phyloP scores from a whole-genome alignment of 2,888 invertebrate genomes.

The Theristus sp. region DNA sequence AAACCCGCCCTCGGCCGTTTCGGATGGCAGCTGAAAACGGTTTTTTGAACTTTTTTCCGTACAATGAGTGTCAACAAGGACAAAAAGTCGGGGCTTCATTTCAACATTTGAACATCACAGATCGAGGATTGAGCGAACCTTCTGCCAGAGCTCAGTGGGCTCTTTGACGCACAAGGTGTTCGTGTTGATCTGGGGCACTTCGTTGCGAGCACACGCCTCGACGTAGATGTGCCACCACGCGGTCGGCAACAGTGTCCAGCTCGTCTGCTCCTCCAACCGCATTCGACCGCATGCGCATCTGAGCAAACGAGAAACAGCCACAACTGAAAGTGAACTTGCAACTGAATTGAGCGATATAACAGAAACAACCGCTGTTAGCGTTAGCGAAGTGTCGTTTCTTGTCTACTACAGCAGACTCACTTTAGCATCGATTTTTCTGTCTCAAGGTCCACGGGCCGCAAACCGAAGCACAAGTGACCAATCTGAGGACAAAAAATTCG shows the following conservation, averaged over 20 bases:
- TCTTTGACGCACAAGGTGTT: background rate
- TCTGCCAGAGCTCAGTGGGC: background rate
- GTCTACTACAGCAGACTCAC: background rate
- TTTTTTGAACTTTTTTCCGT: too few species aligned
- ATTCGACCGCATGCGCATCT: background rate
- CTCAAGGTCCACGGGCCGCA: background rate
- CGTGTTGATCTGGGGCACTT: background rate
- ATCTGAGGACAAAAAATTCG: background rate
- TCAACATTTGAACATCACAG: background rate
- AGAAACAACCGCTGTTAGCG: too few species aligned
- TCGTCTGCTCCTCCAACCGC: background rate
- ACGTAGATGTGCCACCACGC: background rate
- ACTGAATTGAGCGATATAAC: too few species aligned
- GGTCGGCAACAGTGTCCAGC: background rate
- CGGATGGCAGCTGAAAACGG: background rate
- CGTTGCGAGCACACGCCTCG: background rate
- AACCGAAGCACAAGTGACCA: background rate
- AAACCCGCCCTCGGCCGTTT: background rate
- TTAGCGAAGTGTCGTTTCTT: too few species aligned
- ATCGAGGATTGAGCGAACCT: background rate
- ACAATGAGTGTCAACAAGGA: too few species aligned
- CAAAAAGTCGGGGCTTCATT: background rate
- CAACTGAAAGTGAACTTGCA: too few species aligned
- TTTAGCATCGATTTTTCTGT: background rate
- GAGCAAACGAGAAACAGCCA: background rate